Evolutionary conservation across 2,797 vertebrate genomes (phyloP), one percentile per base, ranked within the genome.

Genomic region (Poeciliopsis paucimaculata): DNA sequence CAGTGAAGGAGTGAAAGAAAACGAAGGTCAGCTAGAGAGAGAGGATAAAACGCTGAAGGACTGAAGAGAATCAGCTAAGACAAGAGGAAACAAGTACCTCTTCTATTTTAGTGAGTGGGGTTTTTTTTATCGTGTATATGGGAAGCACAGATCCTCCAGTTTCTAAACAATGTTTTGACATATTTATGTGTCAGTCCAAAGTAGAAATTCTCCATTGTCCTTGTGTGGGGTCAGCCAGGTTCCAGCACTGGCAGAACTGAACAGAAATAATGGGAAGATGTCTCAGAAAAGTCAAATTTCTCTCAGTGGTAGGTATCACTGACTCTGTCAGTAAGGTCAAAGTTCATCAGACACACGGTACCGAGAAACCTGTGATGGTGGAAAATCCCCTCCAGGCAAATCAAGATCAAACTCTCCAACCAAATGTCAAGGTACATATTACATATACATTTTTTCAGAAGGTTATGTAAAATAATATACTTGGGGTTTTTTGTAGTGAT

Each of bases 81-180:
- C 80, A 62, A 66, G 39, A 72, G 49, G 36, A 80, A 77, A 70
- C 77, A 6, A 26, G n/a, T 39, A 71, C 20, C 73, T 73, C 36
- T 80, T 81, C 73, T 62, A 45, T 72, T 85, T 84, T 13, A 84
- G 20, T 77, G 13, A 39, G 34, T 64, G 45, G 41, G 9, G 10
- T 11, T 31, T 73, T 66, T 66, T 79, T 34, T 62, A 13, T 57
- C 13, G 16, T 3, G 46, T 45, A 66, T 75, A 75, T 47, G 41
- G 80, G 60, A 18, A 45, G 23, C 76, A 81, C 26, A 76, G 68
- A 51, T n/a, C 62, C 62, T 60, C 74, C 64, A 66, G 57, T 77
- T 68, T 86, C 71, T 6, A 66, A 34, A 57, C 55, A 77, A 34
- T 64, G 31, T 72, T 78, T 81, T 80, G 86, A 84, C 78, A 86